A percentile compares a stretch with the other conserved stretches of the same genome.
Evolutionary conservation across 2,797 vertebrate genomes (phyloP).

Genomic region (Pyrocephalus nanus): DNA sequence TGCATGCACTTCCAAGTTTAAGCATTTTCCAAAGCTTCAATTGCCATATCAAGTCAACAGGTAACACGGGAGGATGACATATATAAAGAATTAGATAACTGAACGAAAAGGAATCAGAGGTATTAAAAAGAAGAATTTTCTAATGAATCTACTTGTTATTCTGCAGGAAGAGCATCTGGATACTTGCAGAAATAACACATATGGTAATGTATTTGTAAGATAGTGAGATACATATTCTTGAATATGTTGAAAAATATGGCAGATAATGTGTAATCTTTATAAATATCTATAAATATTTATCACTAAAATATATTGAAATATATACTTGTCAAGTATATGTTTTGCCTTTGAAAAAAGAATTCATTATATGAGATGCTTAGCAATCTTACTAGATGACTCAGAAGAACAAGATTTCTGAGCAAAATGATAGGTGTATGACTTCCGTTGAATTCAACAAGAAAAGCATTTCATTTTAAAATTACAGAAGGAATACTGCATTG

Average conservation of each 20-base stretch:
- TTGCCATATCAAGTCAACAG: not conserved
- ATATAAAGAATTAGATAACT: not conserved
- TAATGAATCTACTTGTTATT: not conserved
- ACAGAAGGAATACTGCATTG: not conserved
- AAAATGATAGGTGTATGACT: not conserved
- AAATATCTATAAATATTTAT: conserved; percentile 55
- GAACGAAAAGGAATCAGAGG: not conserved
- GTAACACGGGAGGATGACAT: not conserved
- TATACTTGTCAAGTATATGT: not conserved
- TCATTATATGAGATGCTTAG: not conserved
- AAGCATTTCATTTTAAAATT: not conserved
- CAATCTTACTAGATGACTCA: conserved; percentile 19
- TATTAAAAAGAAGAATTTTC: not conserved
- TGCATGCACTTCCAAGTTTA: not conserved
- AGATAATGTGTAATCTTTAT: conserved; percentile 8
- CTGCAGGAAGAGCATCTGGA: conserved; percentile 42
- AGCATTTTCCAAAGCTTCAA: not conserved
- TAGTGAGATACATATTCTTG: not conserved
- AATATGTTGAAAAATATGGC: conserved; percentile 60
- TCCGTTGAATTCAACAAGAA: not conserved
- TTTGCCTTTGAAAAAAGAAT: not conserved
- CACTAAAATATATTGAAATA: conserved; percentile 6
- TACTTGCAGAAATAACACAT: conserved; percentile 40
- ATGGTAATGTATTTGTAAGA: conserved; percentile 40
- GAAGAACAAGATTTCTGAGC: not conserved